Conservation (phyloP, 2,113 vertebrate genomes). For the Rhineura floridana region DNA sequence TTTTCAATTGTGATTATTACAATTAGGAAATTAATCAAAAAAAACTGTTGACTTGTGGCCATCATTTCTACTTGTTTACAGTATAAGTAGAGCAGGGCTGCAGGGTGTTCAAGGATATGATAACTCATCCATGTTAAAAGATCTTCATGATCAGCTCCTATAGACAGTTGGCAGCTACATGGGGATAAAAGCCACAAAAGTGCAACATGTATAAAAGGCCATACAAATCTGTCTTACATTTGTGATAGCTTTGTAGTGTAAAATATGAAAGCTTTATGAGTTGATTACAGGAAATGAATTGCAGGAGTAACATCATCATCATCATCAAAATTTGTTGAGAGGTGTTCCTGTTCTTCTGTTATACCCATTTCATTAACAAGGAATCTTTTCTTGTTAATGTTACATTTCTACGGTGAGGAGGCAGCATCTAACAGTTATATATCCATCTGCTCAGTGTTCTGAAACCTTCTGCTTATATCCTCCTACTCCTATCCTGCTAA, state of each 20-base stretch:
- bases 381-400: slow-evolving; percentile 5
- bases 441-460: slow-evolving; percentile 33
- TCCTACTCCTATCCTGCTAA: slow-evolving; percentile 34
- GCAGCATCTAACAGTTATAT: slow-evolving; percentile 23
- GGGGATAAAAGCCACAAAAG: background rate
- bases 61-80: background rate
- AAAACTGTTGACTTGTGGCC: background rate
- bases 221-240: background rate
- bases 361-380: slow-evolving; percentile 5
- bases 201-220: background rate
- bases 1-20: background rate
- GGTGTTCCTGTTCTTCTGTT: background rate
- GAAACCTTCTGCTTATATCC: slow-evolving; percentile 29
- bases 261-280: background rate
- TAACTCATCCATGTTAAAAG: background rate
- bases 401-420: slow-evolving; percentile 5
- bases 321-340: background rate
- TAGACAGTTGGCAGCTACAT: background rate
- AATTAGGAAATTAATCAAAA: background rate
- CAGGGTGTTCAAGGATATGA: background rate
- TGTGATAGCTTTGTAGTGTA: background rate
- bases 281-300: background rate
- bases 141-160: background rate
- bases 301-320: background rate
- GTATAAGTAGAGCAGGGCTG: background rate